Evolutionary conservation across 2,113 vertebrate species (phyloP), one percentile per base, ranked within the genome.

Genomic region (Cygnus atratus): DNA sequence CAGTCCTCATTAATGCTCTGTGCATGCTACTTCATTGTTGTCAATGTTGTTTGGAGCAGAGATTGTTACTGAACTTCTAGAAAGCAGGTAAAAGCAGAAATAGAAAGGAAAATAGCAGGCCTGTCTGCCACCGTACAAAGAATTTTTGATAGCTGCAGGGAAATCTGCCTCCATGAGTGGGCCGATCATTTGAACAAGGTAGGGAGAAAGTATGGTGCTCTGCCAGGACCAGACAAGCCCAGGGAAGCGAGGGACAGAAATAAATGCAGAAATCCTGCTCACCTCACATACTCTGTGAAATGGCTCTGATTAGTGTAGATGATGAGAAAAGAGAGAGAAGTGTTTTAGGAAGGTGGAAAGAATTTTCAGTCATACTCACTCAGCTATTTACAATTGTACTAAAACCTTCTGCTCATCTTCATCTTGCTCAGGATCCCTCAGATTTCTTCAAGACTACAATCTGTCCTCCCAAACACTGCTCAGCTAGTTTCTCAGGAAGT

Each of bases 1-100:
- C 4, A 71, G 44, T 41, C 33, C 10, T 57, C 39, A 61, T 28
- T 4, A 50, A 28, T 0, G 0, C 6, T 41, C 28, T 59, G 12
- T 41, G 19, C 10, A 11, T 9, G 17, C 18, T 9, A 18, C 18
- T 68, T 67, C 25, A 46, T 24, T 33, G 26, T 31, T 84, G 52
- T 78, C 50, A 84, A 24, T 24, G 18, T 25, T 33, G 9, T 0
- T 0, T 16, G 8, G 24, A 77, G 33, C 16, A 58, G 44, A 84
- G 43, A 61, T 62, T 1, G 1, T 37, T 50, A 73, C 9, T 17
- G 6, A 50, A 33, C 39, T 68, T 78, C 24, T 46, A 72, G 28
- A 87, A 87, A 75, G 22, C 37, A 84, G 16, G 5, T 12, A 83
- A 73, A 87, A 13, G 25, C 19, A 58, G 26, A 58, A 28, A 21